Conservation (phyloP, 2,888 invertebrate species). For the Hemithea aestivaria region DNA sequence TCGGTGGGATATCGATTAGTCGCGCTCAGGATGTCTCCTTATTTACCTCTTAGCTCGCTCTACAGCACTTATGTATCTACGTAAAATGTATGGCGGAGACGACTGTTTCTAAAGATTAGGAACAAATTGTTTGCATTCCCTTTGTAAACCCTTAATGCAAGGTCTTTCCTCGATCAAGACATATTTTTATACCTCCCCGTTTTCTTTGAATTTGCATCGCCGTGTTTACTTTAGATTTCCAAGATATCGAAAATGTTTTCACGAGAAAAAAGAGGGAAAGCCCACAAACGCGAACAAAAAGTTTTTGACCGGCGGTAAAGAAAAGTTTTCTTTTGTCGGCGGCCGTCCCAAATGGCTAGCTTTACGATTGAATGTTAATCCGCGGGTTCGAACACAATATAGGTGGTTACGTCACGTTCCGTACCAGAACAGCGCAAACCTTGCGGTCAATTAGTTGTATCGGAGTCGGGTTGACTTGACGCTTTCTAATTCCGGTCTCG, state of each 20-base stretch:
- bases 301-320: neutral
- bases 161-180: neutral
- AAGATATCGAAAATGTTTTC: slow-evolving; percentile 8
- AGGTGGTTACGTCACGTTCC: slow-evolving; percentile 52
- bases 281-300: slow-evolving; percentile 7
- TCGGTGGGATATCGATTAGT: slow-evolving; percentile 29
- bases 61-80: slow-evolving; percentile 9
- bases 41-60: slow-evolving; percentile 27
- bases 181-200: neutral
- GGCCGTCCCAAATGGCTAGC: slow-evolving; percentile 2
- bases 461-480: slow-evolving; percentile 56
- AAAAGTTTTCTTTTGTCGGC: slow-evolving; percentile 12
- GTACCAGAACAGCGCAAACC: slow-evolving; percentile 61
- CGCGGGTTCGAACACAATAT: slow-evolving; percentile 1
- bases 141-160: no score
- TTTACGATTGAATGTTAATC: slow-evolving; percentile 16
- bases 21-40: slow-evolving; percentile 24
- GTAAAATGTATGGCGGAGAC: slow-evolving; percentile 7
- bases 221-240: slow-evolving; percentile 2
- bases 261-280: slow-evolving; percentile 12
- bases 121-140: no score
- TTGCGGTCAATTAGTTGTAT: slow-evolving; percentile 73
- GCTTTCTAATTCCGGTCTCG: slow-evolving; percentile 73
- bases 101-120: neutral
- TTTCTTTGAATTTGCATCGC: neutral